A percentile compares a stretch with the other conserved stretches of the same genome.
Evolutionary conservation across 30 jellyfish, hydroid and myxozoan species (phyloP).

Genomic region (Aurelia sp.): DNA sequence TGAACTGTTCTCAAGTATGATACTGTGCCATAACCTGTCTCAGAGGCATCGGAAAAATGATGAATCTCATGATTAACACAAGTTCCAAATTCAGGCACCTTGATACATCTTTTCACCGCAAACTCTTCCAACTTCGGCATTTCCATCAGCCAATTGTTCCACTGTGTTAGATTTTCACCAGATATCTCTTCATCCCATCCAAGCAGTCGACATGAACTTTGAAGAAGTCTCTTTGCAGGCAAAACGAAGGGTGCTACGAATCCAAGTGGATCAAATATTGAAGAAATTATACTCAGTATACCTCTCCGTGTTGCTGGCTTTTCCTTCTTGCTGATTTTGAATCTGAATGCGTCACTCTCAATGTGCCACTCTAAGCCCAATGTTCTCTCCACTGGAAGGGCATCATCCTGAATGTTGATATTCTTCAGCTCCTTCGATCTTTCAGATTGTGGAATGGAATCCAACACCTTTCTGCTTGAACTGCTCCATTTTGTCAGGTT

Average conservation of each 20-base stretch:
- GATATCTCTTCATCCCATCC: conserved; percentile 58
- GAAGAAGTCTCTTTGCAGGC: conserved; percentile 60
- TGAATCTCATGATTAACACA: conserved; percentile 27
- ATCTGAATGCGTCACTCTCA: conserved; percentile 33
- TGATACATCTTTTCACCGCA: conserved; percentile 18
- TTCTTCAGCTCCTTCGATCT: conserved; percentile 37
- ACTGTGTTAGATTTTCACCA: conserved; percentile 33
- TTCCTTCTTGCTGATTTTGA: conserved; percentile 32
- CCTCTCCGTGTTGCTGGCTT: conserved; percentile 60
- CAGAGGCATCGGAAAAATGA: conserved; percentile 61
- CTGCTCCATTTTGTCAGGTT: conserved; percentile 40
- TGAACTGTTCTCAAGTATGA: conserved; percentile 47
- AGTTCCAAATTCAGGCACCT: conserved; percentile 27
- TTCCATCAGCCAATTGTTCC: conserved; percentile 45
- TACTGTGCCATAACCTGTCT: conserved; percentile 60
- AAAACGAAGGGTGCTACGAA: conserved; percentile 61
- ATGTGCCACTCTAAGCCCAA: conserved; percentile 69
- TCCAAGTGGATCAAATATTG: conserved; percentile 71
- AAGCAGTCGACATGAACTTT: conserved; percentile 24
- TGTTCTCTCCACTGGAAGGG: conserved; percentile 48
- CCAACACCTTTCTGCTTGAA: conserved; percentile 12
- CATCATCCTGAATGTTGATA: conserved; percentile 13
- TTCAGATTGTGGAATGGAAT: conserved; percentile 40
- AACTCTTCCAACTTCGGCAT: conserved; percentile 44
- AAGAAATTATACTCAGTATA: conserved; percentile 32